phyloP scores from a whole-genome alignment of 1,140 invertebrate species.

The Arion vulgaris region DNA sequence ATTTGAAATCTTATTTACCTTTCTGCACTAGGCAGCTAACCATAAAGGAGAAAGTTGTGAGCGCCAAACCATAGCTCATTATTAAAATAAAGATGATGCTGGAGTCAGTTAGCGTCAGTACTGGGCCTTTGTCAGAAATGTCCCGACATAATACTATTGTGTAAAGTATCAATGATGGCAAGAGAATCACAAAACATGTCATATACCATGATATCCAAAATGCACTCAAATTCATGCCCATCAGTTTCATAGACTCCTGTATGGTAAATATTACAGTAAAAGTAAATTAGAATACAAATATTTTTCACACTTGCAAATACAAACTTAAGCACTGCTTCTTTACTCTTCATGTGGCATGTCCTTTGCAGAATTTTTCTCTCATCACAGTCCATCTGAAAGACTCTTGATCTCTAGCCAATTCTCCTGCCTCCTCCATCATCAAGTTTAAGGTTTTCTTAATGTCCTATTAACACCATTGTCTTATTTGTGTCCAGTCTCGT shows the following conservation, averaged over 20 bases:
- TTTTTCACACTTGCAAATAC: too few relatives aligned
- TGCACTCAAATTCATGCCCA: conserved; percentile 86
- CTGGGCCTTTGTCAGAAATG: conserved; percentile 45
- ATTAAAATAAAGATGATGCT: conserved; percentile 76
- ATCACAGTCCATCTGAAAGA: too few relatives aligned
- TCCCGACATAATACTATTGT: conserved; percentile 70
- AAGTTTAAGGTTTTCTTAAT: too few relatives aligned
- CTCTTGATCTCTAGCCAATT: too few relatives aligned
- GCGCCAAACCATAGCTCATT: conserved; percentile 74
- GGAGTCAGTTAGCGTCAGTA: conserved; percentile 74
- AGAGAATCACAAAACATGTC: conserved; percentile 81
- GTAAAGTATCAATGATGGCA: conserved; percentile 76
- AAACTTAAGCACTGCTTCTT: too few relatives aligned
- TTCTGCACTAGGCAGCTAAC: conserved; percentile 76
- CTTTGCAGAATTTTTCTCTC: too few relatives aligned
- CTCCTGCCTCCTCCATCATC: too few relatives aligned
- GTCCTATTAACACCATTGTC: too few relatives aligned
- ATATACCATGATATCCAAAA: conserved; percentile 89
- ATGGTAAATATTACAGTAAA: neutral
- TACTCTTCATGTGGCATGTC: too few relatives aligned
- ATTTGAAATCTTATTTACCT: conserved; percentile 72
- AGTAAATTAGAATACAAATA: too few relatives aligned
- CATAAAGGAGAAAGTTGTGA: conserved; percentile 76
- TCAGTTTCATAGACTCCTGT: conserved; percentile 89
- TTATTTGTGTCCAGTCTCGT: too few relatives aligned